Base-by-base conservation (phyloP, 2,113 vertebrate genomes). In the Nothoprocta perdicaria region DNA sequence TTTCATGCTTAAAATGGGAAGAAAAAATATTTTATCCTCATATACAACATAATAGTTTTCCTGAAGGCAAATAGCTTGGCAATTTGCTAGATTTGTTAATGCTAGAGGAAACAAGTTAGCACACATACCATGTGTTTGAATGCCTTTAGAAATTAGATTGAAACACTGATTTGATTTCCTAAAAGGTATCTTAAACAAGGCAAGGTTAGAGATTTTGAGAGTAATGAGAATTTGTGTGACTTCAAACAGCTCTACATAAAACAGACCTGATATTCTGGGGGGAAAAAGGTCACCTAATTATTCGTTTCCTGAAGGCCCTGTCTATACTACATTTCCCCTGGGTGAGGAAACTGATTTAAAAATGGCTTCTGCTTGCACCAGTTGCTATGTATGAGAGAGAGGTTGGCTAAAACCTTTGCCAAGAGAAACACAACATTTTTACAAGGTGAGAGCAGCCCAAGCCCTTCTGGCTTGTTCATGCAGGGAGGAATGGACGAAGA, bases 51-150 rank as follows among this genome's bases (percentile, higher is more conserved):
- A 96, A 94, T 58, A 81, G 94, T 57, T 90, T 96, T 97, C 97
- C 84, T 68, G 84, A 94, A 96, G 94, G 94, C 95, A 80, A 81
- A 95, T 92, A 97, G 94, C 90, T 78, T 94, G 89, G 95, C 89
- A 94, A 96, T 97, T 97, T 97, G 85, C 92, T 94, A 79, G 89
- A 96, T 94, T 93, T 97, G 96, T 96, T 95, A 96, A 96, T 94
- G 96, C 94, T 97, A 94, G 96, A 97, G 95, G 85, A 96, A 97
- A 97, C 96, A 97, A 97, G 96, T 97, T 93, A 94, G 94, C 58
- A 88, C 93, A 97, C 91, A 97, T 97, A 94, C 95, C 94, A 85
- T 91, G 95, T 95, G 95, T 91, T 94, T 96, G 96, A 96, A 96
- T 94, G 96, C 73, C 91, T 97, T 96, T 97, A 83, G 96, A 97